These are phyloP conservation scores for Mionectes macconnelli DNA, from an alignment of 2,113 vertebrate species.

Conservation along the genomic window DNA sequence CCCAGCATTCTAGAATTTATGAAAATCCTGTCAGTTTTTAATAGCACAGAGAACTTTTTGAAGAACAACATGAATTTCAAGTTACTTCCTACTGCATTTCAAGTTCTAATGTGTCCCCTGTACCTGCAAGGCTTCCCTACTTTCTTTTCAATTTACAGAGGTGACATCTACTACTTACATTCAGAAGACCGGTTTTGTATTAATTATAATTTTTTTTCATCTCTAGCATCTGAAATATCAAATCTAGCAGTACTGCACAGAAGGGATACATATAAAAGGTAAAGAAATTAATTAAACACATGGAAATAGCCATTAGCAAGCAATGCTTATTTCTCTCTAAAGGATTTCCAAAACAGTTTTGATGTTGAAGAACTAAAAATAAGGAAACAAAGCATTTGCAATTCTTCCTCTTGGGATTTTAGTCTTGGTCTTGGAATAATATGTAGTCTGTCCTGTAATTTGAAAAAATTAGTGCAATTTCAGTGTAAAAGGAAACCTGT, in stretches of 20 bases:
- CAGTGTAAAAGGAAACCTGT: not conserved
- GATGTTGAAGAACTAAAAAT: not conserved
- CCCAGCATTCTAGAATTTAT: slow-evolving; percentile 90
- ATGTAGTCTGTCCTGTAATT: not conserved
- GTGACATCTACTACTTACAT: not conserved
- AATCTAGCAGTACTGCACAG: not conserved
- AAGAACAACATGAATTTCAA: not conserved
- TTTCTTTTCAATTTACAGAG: not conserved
- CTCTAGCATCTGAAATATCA: not conserved
- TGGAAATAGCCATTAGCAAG: not conserved
- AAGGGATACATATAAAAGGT: not conserved
- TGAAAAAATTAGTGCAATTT: not conserved
- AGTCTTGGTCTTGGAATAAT: not conserved
- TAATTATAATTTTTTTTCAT: not conserved
- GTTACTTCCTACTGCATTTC: not conserved
- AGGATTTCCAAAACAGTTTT: not conserved
- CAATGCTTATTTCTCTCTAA: not conserved
- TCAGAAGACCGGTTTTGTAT: not conserved
- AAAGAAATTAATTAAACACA: not conserved
- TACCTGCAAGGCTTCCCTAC: not conserved
- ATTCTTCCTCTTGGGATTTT: not conserved
- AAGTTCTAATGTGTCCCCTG: not conserved
- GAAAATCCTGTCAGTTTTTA: slow-evolving; percentile 35
- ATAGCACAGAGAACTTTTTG: not conserved
- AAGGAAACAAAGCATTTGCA: not conserved